Evolutionary conservation across 2,888 invertebrate species (phyloP).

Genomic region (Hydrotaea diabolus): DNA sequence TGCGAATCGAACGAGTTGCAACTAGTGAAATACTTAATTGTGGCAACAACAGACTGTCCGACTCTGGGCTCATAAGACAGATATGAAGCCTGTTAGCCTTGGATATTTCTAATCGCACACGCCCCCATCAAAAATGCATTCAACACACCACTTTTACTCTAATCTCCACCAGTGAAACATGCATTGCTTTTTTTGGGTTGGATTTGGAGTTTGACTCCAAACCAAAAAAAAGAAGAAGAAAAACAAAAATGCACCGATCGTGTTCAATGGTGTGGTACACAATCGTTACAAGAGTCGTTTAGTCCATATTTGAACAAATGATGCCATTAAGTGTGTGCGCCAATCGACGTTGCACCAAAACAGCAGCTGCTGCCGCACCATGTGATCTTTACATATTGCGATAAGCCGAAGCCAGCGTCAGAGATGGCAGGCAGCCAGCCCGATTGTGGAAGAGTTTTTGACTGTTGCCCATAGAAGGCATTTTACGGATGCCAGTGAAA

Average conservation of each 20-base stretch:
- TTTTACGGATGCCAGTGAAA: conserved; percentile 1
- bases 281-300: conserved; percentile 30
- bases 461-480: background rate
- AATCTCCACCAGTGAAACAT: background rate
- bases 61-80: too few relatives aligned
- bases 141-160: background rate
- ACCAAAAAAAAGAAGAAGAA: too few relatives aligned
- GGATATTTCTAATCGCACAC: conserved; percentile 8
- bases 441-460: background rate
- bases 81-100: background rate
- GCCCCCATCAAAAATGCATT: background rate
- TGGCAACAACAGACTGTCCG: background rate
- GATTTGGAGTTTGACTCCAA: background rate
- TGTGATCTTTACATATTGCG: conserved; percentile 13
- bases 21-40: background rate
- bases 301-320: background rate
- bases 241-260: conserved; percentile 18
- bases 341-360: background rate
- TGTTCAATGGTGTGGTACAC: conserved; percentile 50
- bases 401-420: background rate
- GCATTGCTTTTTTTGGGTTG: too few relatives aligned
- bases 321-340: background rate
- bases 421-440: background rate
- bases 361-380: background rate
- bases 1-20: background rate